These are phyloP conservation scores for Leucophenga maculata DNA, from an alignment of 2,888 invertebrate genomes.

Conservation along the genomic window DNA sequence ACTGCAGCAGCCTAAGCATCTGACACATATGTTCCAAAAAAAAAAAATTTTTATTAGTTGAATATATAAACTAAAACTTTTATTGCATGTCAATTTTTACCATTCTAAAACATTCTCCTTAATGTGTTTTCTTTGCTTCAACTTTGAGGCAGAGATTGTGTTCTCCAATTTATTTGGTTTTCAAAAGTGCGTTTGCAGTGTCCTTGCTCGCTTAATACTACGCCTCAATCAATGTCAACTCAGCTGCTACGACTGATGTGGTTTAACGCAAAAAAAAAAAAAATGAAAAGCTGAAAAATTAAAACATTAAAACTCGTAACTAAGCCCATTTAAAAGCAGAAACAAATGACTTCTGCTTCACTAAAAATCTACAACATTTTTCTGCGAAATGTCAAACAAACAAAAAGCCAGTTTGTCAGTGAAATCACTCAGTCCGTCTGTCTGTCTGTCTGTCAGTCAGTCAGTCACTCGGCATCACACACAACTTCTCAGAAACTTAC, in stretches of 20 bases:
- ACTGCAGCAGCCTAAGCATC: no score
- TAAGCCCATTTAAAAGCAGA: constrained; percentile 3
- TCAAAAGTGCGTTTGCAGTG: no score
- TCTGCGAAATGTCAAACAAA: not conserved
- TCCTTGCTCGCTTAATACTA: not conserved
- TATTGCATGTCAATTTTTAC: no score
- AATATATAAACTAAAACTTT: no score
- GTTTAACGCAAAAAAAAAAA: not conserved
- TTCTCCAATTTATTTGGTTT: no score
- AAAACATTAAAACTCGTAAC: constrained; percentile 16
- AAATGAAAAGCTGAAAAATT: constrained; percentile 22
- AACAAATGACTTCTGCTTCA: not conserved
- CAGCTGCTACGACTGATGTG: not conserved
- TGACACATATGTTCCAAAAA: no score
- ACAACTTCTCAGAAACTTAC: not conserved
- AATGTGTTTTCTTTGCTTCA: no score
- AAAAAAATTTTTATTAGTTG: no score
- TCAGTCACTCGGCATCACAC: not conserved
- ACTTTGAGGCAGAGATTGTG: no score
- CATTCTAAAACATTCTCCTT: no score
- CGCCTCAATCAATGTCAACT: constrained; percentile 20
- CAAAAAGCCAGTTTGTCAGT: not conserved
- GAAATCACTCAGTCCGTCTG: not conserved
- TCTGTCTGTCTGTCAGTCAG: no score
- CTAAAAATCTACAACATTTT: not conserved